Evolutionary conservation across 2,888 invertebrate species (phyloP), one percentile per base, ranked within the genome.

Genomic region (Muschampia plurimacula): DNA sequence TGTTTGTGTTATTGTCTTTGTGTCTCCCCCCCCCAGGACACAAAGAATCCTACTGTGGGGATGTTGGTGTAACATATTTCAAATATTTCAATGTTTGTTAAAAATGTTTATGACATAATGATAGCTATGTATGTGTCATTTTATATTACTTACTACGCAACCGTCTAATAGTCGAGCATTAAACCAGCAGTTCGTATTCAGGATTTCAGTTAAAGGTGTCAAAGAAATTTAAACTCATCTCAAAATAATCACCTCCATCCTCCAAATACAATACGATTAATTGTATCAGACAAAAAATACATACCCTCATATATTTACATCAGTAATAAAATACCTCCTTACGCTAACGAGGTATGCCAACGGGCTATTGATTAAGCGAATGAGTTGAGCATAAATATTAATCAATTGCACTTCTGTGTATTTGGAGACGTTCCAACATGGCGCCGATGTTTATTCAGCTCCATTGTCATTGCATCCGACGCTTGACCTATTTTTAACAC

Each of bases 301-400:
- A 52, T 15, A 22, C 55, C 15, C 46, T 66, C 52, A 66, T 66
- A 36, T 66, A 66, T 52, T 44, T 32, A 63, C 65, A 66, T 66
- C 22, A n/a, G 52, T n/a, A 66, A 66, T 66, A 66, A 66, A 66
- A 36, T 55, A 66, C 55, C 15, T 52, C 22, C 66, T 39, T 67
- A 55, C 55, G 22, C 55, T 67, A 55, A 55, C 55, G 55, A 67
- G 55, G 66, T 55, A 55, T 52, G 39, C 55, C 66, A 55, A 67
- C 49, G 15, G 55, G 55, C 55, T 55, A 67, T 67, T 55, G 66
- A 67, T 67, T 67, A 67, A 67, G 55, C 55, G 66, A 67, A 67
- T 67, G 55, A 52, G 9, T 62, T 49, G 55, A 28, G 15, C 66
- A 67, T 67, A 55, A 67, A 67, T 67, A 67, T 67, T 67, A 55